phyloP scores from a whole-genome alignment of 2,888 invertebrate genomes.

The Drosophila monieri region DNA sequence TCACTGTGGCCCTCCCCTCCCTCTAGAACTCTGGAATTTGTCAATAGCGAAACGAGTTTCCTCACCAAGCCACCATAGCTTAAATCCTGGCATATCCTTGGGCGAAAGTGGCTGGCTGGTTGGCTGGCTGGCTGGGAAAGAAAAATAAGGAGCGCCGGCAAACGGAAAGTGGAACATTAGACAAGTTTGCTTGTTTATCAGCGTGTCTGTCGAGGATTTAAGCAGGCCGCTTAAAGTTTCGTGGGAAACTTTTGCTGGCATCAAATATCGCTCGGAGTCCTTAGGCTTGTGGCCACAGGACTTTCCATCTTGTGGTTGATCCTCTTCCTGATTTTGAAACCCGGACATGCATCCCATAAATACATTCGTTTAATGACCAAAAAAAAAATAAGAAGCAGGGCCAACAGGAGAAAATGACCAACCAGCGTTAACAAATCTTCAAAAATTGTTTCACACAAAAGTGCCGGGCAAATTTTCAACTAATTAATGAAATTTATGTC shows the following conservation, averaged over 20 bases:
- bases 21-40: constrained; percentile 39
- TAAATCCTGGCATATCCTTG: constrained; percentile 32
- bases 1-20: not conserved
- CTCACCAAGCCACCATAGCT: constrained; percentile 12
- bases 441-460: constrained; percentile 42
- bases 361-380: constrained; percentile 55
- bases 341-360: constrained; percentile 47
- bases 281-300: constrained; percentile 19
- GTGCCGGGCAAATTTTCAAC: constrained; percentile 43
- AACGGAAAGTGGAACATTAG: constrained; percentile 39
- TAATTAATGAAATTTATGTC: constrained; percentile 70
- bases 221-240: constrained; percentile 36
- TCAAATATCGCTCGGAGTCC: constrained; percentile 8
- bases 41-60: constrained; percentile 49
- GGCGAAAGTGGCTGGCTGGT: constrained; percentile 2
- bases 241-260: constrained; percentile 5
- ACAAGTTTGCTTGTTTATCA: constrained; percentile 47
- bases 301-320: constrained; percentile 25
- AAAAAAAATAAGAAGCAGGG: constrained; percentile 32
- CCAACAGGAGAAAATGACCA: constrained; percentile 29
- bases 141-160: constrained; percentile 5
- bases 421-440: constrained; percentile 57
- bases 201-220: constrained; percentile 33
- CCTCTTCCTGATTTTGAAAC: constrained; percentile 17
- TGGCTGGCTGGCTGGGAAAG: not conserved